These are phyloP conservation scores for Cololabis saira DNA, from an alignment of 2,113 vertebrate genomes.

Conservation along the genomic window DNA sequence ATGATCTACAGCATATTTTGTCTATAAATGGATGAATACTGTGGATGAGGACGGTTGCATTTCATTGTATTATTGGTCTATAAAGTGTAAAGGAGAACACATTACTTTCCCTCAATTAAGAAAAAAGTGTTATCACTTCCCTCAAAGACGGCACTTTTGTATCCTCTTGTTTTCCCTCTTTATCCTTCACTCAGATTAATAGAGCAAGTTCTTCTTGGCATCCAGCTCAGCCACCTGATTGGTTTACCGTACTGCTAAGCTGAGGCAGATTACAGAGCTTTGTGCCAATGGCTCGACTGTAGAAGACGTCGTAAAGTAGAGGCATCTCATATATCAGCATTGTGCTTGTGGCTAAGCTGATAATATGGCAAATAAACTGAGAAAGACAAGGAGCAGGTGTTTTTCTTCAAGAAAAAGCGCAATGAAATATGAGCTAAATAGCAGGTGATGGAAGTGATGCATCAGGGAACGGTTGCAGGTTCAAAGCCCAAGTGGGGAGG, in stretches of 20 bases:
- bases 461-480: slow-evolving; percentile 17
- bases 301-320: slow-evolving; percentile 43
- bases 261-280: slow-evolving; percentile 59
- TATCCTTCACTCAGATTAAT: slow-evolving; percentile 44
- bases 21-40: slow-evolving; percentile 17
- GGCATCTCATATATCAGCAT: slow-evolving; percentile 8
- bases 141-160: not conserved
- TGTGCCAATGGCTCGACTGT: slow-evolving; percentile 43
- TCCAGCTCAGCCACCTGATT: slow-evolving; percentile 58
- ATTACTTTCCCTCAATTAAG: not conserved
- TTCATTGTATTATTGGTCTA: not conserved
- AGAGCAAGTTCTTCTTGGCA: slow-evolving; percentile 42
- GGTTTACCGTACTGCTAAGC: slow-evolving; percentile 61
- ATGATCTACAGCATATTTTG: slow-evolving; percentile 18
- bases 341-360: slow-evolving; percentile 5
- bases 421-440: slow-evolving; percentile 4
- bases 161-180: slow-evolving; percentile 13
- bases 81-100: not conserved
- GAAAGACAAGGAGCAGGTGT: not conserved
- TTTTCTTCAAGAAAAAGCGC: not conserved
- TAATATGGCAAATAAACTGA: not conserved
- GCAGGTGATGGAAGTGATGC: slow-evolving; percentile 25
- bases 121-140: not conserved
- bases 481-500: slow-evolving; percentile 4
- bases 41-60: not conserved